A percentile compares a stretch with the other conserved stretches of the same genome.
Evolutionary conservation across 2,113 vertebrate species (phyloP).

Genomic region (Terrapene triunguis): DNA sequence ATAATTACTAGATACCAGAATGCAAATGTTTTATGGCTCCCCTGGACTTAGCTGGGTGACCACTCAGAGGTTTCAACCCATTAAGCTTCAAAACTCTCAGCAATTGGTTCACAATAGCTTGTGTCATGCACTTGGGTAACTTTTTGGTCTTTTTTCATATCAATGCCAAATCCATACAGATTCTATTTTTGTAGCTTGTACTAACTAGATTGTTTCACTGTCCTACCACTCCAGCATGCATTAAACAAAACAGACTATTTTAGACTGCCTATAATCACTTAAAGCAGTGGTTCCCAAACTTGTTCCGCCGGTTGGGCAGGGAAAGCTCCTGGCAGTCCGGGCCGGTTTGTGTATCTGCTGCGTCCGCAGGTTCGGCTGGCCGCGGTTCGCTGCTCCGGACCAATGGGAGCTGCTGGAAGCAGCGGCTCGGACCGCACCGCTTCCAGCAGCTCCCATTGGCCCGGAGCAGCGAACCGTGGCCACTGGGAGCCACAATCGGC

Average conservation of each 20-base stretch:
- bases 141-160: slow-evolving; percentile 29
- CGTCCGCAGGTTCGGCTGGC: no score
- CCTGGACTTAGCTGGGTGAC: background rate
- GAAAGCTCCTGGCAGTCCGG: no score
- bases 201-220: background rate
- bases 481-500: no score
- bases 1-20: background rate
- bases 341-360: no score
- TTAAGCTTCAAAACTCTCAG: background rate
- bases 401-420: no score
- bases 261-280: background rate
- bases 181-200: slow-evolving; percentile 1
- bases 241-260: background rate
- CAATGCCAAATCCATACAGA: background rate
- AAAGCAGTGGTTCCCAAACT: background rate
- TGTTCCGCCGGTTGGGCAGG: no score
- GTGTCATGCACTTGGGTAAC: background rate
- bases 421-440: no score
- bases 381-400: no score
- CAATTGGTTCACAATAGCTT: background rate
- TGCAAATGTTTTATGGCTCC: background rate
- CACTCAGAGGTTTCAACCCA: background rate
- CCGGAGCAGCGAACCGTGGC: no score
- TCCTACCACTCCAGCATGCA: background rate
- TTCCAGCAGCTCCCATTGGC: no score